phyloP scores from a whole-genome alignment of 2,113 vertebrate species.

The Caloenas nicobarica region DNA sequence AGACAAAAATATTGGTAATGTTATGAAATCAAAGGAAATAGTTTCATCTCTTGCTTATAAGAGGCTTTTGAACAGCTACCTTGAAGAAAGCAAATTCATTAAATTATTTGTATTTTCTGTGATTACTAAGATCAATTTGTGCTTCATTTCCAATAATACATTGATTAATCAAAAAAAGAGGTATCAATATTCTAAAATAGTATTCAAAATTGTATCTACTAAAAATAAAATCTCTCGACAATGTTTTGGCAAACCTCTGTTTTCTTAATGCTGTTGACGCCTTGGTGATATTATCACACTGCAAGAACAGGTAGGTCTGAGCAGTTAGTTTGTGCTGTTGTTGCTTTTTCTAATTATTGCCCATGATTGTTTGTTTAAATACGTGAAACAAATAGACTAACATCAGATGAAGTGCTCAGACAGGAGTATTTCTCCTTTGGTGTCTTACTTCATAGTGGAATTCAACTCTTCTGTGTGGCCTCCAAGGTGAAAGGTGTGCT shows the following conservation, averaged over 20 bases:
- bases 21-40: not conserved
- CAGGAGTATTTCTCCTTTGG: too few relatives aligned
- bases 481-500: too few relatives aligned
- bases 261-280: not conserved
- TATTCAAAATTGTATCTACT: not conserved
- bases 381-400: not conserved
- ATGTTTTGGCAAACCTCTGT: not conserved
- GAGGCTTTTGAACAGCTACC: not conserved
- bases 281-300: not conserved
- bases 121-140: not conserved
- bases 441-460: too few relatives aligned
- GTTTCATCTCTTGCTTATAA: not conserved
- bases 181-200: not conserved
- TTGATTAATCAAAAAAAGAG: not conserved
- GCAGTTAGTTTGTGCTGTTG: not conserved
- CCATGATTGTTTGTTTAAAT: not conserved
- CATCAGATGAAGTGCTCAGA: too few relatives aligned
- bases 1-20: not conserved
- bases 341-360: not conserved
- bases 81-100: not conserved
- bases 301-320: not conserved
- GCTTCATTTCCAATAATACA: not conserved
- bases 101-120: not conserved
- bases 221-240: not conserved
- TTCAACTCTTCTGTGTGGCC: too few relatives aligned